Evolutionary conservation across 2,888 invertebrate species (phyloP), one percentile per base, ranked within the genome.

Genomic region (Ligdia adustata): DNA sequence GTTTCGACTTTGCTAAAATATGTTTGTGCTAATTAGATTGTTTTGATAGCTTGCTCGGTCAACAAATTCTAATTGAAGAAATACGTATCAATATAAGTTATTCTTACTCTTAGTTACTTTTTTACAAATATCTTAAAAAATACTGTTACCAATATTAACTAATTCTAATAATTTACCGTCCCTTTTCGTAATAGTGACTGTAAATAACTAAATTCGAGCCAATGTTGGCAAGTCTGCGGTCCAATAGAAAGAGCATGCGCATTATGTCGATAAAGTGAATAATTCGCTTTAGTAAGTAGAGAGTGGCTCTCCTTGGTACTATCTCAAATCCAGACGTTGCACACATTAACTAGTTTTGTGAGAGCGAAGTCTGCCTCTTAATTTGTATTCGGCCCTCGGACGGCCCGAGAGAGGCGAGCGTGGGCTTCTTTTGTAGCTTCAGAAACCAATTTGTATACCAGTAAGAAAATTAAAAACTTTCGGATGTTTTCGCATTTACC

Each of bases 391-490:
- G 76, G 68, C 75, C 73, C 80, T 78, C 77, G 82, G 72, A 61
- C 64, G 60, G 64, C 64, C 48, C 66, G 66, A 70, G 72, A 75
- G 72, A 71, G 75, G 75, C 75, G 66, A 64, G 72, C 72, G 75
- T 77, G 74, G 77, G 75, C 80, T 83, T 73, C 82, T 84, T 82
- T 82, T 79, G 79, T 82, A 79, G 80, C 82, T 80, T 75, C 80
- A 73, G 77, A 79, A 85, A 83, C 82, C 83, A 84, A 86, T 86
- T 86, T 85, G 84, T 85, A 75, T 82, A 83, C 81, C 75, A 74
- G 81, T 75, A 78, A 82, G 81, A 73, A 82, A 85, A 85, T 82
- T 84, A 84, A 83, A 84, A 83, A 82, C 75, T 82, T 79, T 67
- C 57, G 59, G 67, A 72, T 76, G 71, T 75, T 79, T 74, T 68